Evolutionary conservation across 1,140 invertebrate species (phyloP).

Genomic region (Nomia melanderi): DNA sequence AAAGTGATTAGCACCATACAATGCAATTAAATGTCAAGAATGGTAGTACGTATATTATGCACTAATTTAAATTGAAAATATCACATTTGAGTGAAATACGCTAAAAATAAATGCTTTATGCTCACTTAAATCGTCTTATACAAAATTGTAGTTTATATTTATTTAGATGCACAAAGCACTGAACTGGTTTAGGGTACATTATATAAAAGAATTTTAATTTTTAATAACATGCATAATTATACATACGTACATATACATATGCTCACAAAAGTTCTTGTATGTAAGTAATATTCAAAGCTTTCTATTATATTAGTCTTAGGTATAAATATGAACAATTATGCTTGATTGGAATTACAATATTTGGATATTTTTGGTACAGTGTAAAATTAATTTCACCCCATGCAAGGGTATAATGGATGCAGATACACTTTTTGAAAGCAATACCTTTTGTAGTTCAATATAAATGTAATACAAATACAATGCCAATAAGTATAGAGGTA

Average conservation of each 20-base stretch:
- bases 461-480: constrained; percentile 42
- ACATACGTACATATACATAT: constrained; percentile 15
- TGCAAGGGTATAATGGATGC: constrained; percentile 12
- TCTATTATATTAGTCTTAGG: constrained; percentile 9
- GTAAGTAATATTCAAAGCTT: constrained; percentile 22
- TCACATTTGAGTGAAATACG: constrained; percentile 36
- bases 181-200: background rate
- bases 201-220: constrained; percentile 28
- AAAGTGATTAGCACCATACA: constrained; percentile 18
- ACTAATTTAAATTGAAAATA: constrained; percentile 24
- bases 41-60: constrained; percentile 30
- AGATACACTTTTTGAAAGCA: constrained; percentile 30
- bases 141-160: background rate
- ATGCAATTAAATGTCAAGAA: constrained; percentile 19
- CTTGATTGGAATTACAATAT: constrained; percentile 26
- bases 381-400: constrained; percentile 32
- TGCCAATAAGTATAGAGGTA: constrained; percentile 13
- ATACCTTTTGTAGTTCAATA: constrained; percentile 5
- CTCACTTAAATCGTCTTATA: constrained; percentile 18
- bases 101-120: constrained; percentile 5
- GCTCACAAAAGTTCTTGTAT: constrained; percentile 21
- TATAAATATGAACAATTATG: constrained; percentile 42
- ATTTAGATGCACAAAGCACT: background rate
- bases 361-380: constrained; percentile 23
- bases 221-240: constrained; percentile 22